These are phyloP conservation scores for Macrophya annulata DNA, from an alignment of 2,888 invertebrate genomes.

Conservation along the genomic window DNA sequence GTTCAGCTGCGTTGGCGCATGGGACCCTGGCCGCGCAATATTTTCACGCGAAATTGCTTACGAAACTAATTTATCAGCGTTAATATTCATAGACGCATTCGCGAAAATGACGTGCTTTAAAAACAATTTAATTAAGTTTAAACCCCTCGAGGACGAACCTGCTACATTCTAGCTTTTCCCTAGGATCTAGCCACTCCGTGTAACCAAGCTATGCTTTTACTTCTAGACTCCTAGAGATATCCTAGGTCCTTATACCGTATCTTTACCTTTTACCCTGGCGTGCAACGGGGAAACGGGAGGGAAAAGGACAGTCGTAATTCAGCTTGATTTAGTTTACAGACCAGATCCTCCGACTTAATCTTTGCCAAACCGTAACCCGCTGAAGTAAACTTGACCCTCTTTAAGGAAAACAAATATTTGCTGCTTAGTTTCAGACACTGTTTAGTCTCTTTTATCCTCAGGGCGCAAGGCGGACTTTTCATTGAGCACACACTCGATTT, in stretches of 20 bases:
- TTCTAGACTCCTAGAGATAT: neutral
- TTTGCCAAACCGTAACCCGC: slow-evolving; percentile 46
- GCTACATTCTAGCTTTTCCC: slow-evolving; percentile 17
- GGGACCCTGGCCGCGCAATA: slow-evolving; percentile 58
- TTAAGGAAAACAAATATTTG: slow-evolving; percentile 12
- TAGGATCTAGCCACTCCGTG: neutral
- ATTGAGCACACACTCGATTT: too few species aligned
- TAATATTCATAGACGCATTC: slow-evolving; percentile 68
- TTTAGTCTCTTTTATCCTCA: neutral
- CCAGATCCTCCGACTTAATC: slow-evolving; percentile 38
- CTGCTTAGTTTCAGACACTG: neutral
- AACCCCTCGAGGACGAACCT: slow-evolving; percentile 31
- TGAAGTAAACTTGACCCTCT: slow-evolving; percentile 19
- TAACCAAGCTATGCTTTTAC: neutral
- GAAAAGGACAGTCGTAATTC: slow-evolving; percentile 24
- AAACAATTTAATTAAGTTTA: slow-evolving; percentile 56
- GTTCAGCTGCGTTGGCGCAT: neutral
- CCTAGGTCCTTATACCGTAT: neutral
- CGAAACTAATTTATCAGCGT: slow-evolving; percentile 69
- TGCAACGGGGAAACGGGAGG: neutral
- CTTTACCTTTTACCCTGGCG: neutral
- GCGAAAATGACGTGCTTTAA: slow-evolving; percentile 57
- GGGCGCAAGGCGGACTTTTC: too few species aligned
- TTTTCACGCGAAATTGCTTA: slow-evolving; percentile 63
- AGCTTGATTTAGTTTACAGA: slow-evolving; percentile 41